These are phyloP conservation scores for Volucella inanis DNA, from an alignment of 2,888 invertebrate genomes.

Conservation along the genomic window DNA sequence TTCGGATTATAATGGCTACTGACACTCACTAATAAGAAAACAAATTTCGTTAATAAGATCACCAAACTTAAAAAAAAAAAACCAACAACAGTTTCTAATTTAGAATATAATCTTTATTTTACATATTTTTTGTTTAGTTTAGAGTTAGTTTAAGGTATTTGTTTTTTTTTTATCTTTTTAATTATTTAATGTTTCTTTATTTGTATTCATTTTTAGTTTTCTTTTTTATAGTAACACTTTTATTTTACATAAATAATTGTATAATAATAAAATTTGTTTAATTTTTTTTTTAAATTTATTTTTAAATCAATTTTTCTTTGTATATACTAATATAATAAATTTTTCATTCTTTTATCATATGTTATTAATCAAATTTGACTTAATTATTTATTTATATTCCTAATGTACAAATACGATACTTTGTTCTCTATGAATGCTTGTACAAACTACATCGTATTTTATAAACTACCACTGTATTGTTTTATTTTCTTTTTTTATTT, in stretches of 20 bases:
- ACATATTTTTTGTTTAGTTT: conserved; percentile 52
- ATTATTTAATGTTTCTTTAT: not conserved
- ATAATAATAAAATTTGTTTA: conserved; percentile 69
- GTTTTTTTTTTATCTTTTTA: conserved; percentile 19
- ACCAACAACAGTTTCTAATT: conserved; percentile 20
- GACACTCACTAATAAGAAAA: no score
- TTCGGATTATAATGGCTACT: no score
- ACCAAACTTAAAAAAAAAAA: not conserved
- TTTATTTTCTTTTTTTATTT: conserved; percentile 1
- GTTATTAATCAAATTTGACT: conserved; percentile 41
- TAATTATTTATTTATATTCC: conserved; percentile 8
- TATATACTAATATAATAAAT: conserved; percentile 55
- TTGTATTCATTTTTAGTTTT: conserved; percentile 13
- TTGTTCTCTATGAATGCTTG: conserved; percentile 24
- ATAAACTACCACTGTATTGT: conserved; percentile 22
- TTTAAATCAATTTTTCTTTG: conserved; percentile 7
- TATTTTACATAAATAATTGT: conserved; percentile 67
- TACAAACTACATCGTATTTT: conserved; percentile 23
- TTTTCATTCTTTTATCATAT: conserved; percentile 28
- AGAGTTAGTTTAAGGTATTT: conserved; percentile 43
- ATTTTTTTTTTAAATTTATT: conserved; percentile 21
- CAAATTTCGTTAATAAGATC: no score
- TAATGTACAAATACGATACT: conserved; percentile 54
- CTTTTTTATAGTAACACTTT: conserved; percentile 58
- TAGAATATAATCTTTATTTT: conserved; percentile 68